Conservation (phyloP, 2,113 vertebrate genomes). For the Rhabdomys dilectus region DNA sequence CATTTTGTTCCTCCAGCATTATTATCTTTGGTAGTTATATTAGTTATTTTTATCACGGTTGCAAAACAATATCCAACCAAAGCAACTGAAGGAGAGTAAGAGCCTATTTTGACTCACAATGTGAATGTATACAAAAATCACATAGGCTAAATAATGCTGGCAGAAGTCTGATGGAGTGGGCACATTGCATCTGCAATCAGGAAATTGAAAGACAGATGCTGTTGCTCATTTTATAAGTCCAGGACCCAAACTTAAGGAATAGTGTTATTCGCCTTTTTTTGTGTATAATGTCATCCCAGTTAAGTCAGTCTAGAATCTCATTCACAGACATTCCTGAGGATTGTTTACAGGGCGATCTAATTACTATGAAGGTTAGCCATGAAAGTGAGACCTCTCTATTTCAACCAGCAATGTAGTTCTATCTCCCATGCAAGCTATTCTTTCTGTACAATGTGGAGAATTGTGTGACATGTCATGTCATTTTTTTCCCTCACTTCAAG, state of each 20-base stretch:
- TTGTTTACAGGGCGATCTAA: background rate
- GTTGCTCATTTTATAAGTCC: background rate
- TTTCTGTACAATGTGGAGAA: background rate
- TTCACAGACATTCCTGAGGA: background rate
- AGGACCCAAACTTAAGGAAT: no score
- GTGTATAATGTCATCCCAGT: background rate
- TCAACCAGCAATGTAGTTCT: background rate
- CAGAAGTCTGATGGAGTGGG: background rate
- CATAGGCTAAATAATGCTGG: background rate
- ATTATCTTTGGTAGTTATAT: background rate
- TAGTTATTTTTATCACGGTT: background rate
- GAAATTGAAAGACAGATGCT: background rate
- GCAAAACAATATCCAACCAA: background rate
- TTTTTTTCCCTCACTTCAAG: background rate
- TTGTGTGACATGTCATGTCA: background rate
- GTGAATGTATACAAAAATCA: background rate
- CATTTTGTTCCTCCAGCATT: background rate
- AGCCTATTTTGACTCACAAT: background rate
- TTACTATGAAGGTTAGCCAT: background rate
- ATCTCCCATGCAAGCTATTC: background rate
- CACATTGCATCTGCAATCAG: background rate
- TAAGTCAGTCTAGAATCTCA: background rate
- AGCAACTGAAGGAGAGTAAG: background rate
- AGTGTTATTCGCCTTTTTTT: background rate
- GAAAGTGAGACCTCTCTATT: rapidly evolving